Conservation (phyloP, 1,140 invertebrate species). For the Cepaea nemoralis region DNA sequence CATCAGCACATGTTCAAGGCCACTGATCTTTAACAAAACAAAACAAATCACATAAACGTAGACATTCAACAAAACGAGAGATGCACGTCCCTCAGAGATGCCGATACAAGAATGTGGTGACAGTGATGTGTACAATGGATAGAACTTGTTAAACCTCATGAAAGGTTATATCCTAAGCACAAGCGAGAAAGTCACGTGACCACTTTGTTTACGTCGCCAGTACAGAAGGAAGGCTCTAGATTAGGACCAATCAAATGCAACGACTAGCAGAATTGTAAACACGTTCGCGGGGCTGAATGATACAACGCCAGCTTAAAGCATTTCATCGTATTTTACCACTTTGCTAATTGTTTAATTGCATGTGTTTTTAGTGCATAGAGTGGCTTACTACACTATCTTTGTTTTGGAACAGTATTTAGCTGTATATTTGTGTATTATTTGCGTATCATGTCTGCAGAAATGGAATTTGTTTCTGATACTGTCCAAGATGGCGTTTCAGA, state of each 20-base stretch:
- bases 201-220: background rate
- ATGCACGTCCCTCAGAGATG: too few species aligned
- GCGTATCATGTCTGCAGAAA: slow-evolving; percentile 43
- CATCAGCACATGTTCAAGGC: too few species aligned
- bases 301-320: background rate
- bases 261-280: slow-evolving; percentile 15
- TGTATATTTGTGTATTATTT: background rate
- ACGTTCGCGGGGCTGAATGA: background rate
- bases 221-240: background rate
- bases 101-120: too few species aligned
- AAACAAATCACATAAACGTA: too few species aligned
- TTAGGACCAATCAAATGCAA: background rate
- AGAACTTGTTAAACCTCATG: too few species aligned
- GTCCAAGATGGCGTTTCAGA: slow-evolving; percentile 46
- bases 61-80: too few species aligned
- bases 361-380: background rate
- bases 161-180: too few species aligned
- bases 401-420: background rate
- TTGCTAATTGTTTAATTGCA: background rate
- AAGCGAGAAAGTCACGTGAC: background rate
- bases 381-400: background rate
- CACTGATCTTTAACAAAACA: too few species aligned
- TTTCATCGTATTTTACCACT: background rate
- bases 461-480: slow-evolving; percentile 40
- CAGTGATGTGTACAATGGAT: too few species aligned